Evolutionary conservation across 2,113 vertebrate genomes (phyloP), one percentile per base, ranked within the genome.

Genomic region (Sinocyclocheilus anshuiensis): DNA sequence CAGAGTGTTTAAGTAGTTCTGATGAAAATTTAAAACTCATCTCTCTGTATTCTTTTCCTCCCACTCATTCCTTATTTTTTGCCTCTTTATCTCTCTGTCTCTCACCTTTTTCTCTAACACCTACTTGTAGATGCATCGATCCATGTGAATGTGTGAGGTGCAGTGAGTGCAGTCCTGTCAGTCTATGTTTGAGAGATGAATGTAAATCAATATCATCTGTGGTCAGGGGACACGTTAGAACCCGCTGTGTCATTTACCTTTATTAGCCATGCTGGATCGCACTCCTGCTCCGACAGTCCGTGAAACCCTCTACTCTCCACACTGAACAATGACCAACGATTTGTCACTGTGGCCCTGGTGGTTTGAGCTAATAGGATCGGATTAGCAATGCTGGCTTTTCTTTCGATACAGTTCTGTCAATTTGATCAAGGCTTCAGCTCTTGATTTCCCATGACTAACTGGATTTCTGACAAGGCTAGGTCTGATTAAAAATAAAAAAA

Each of bases 151-250:
- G 2, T 71, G 77, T 86, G 85, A 59, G 57, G 77, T 85, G 87
- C 88, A 87, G 81, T 45, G 90, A 84, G 61, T 87, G 90, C 89
- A 76, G 84, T 81, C 86, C 76, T 89, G 88, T 71, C 91, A 84
- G 74, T 50, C 75, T 29, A 48, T 76, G 90, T 90, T 87, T 71
- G 86, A 92, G 79, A 88, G 42, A 81, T 91, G 90, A 91, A 90
- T 89, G 90, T 77, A 92, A 93, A 93, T 94, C 93, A 90, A 93
- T 94, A 88, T 59, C 15, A 88, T 78, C 77, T 76, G 87, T 55
- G 33, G 87, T 71, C 83, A 81, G 80, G 83, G 89, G 91, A 91
- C 36, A 61, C 76, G 79, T 93, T 89, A 86, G 88, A 89, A 89
- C 65, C 84, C 39, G 33, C 74, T 11, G 4, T 18, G 81, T 91